A percentile compares a stretch with the other conserved stretches of the same genome.
These are phyloP conservation scores for Pteropus alecto DNA, from an alignment of 2,113 vertebrate species.

Conservation along the genomic window DNA sequence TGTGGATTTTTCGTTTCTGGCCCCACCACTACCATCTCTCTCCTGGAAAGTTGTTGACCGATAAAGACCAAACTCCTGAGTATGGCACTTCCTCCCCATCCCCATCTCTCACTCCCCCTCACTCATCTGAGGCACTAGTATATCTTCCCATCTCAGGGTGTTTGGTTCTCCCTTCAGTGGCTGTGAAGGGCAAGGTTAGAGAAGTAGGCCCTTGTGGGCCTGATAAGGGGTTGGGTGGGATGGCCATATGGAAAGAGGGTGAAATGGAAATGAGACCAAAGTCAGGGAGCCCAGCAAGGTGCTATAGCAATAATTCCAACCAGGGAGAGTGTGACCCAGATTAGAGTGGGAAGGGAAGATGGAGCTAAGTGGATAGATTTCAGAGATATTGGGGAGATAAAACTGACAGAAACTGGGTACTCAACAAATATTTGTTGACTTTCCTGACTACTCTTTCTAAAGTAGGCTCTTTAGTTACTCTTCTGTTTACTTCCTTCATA, in stretches of 20 bases:
- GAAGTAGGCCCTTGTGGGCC: neutral
- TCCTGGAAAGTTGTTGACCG: neutral
- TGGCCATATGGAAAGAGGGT: neutral
- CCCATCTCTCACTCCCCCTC: fast-evolving
- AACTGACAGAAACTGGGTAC: neutral
- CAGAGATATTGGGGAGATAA: neutral
- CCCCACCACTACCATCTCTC: neutral
- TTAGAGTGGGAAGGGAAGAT: neutral
- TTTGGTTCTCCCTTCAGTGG: neutral
- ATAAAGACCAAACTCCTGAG: neutral
- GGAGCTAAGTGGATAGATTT: neutral
- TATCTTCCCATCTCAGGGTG: neutral
- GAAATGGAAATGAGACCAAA: neutral
- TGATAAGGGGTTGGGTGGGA: neutral
- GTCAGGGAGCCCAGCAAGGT: neutral
- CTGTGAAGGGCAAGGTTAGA: neutral
- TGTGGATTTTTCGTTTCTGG: neutral
- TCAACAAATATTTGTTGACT: conserved; percentile 11
- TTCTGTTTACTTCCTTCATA: conserved; percentile 47
- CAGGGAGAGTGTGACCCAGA: neutral
- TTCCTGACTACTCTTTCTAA: conserved; percentile 2
- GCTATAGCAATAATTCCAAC: neutral
- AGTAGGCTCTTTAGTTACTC: neutral
- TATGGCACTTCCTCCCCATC: neutral
- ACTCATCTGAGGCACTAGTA: neutral